phyloP scores from a whole-genome alignment of 64 coral and sea anemone species.

The Montipora capricornis region DNA sequence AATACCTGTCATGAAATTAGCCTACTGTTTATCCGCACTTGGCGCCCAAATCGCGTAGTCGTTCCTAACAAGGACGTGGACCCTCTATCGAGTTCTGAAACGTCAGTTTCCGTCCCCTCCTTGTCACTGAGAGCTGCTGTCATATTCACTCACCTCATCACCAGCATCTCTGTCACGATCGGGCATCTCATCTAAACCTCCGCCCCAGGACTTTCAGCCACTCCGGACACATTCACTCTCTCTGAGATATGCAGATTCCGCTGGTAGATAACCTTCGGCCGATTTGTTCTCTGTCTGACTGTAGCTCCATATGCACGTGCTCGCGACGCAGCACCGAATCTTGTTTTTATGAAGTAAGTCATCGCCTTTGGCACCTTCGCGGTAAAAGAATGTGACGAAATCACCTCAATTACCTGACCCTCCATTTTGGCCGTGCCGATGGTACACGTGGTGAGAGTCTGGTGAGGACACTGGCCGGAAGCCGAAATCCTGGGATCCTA shows the following conservation, averaged over 20 bases:
- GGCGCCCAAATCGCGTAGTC: not conserved
- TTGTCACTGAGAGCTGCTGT: not conserved
- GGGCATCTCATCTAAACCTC: not conserved
- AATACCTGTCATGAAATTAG: not conserved
- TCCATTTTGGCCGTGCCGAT: too few species aligned
- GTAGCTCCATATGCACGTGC: too few species aligned
- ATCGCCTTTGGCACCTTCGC: too few species aligned
- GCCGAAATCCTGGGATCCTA: too few species aligned
- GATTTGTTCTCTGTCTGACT: constrained; percentile 19
- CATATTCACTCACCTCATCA: not conserved
- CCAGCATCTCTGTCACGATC: constrained; percentile 1
- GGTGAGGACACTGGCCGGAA: too few species aligned
- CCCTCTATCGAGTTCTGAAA: constrained; percentile 5
- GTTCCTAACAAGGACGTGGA: constrained; percentile 5
- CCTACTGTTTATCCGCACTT: not conserved
- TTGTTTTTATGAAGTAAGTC: too few species aligned
- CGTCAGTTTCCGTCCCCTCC: not conserved
- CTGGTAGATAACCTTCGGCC: constrained; percentile 56
- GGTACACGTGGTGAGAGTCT: too few species aligned
- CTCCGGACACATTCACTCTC: constrained; percentile 11
- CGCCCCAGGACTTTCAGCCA: not conserved
- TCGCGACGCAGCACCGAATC: too few species aligned
- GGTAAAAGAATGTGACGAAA: too few species aligned
- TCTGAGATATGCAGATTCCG: not conserved
- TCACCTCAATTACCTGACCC: too few species aligned